Conservation (phyloP, 2,797 vertebrate genomes). For the Channa striata region DNA sequence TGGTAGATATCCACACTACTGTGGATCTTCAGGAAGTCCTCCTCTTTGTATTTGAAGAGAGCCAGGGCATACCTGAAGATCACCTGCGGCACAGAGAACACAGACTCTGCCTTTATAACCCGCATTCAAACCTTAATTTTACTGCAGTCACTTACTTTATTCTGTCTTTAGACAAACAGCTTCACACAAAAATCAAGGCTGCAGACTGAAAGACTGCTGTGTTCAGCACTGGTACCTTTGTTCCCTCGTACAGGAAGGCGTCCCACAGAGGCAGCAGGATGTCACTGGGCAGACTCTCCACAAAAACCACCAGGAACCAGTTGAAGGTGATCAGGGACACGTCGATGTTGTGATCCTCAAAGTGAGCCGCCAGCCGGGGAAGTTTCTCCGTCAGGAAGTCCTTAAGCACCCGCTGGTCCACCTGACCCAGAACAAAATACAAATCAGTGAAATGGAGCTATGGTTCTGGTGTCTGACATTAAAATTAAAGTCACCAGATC, state of each 20-base stretch:
- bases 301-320: conserved; percentile 95
- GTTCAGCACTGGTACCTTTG: conserved; percentile 85
- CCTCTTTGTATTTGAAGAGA: conserved; percentile 95
- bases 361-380: conserved; percentile 88
- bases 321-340: conserved; percentile 93
- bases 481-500: no score
- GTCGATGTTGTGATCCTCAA: conserved; percentile 87
- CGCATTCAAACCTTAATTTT: no score
- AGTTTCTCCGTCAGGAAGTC: conserved; percentile 93
- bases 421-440: conserved; percentile 74
- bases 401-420: conserved; percentile 95
- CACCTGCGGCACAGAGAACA: conserved; percentile 82
- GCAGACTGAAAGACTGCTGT: no score
- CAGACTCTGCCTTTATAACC: background rate
- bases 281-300: conserved; percentile 92
- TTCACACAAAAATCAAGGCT: no score
- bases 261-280: conserved; percentile 95
- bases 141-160: no score
- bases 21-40: conserved; percentile 91
- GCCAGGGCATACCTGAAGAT: conserved; percentile 95
- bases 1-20: conserved; percentile 92
- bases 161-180: no score
- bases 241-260: conserved; percentile 94
- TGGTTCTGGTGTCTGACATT: no score
- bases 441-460: background rate